phyloP scores from a whole-genome alignment of 2,797 vertebrate genomes.

The Phoebastria nigripes region DNA sequence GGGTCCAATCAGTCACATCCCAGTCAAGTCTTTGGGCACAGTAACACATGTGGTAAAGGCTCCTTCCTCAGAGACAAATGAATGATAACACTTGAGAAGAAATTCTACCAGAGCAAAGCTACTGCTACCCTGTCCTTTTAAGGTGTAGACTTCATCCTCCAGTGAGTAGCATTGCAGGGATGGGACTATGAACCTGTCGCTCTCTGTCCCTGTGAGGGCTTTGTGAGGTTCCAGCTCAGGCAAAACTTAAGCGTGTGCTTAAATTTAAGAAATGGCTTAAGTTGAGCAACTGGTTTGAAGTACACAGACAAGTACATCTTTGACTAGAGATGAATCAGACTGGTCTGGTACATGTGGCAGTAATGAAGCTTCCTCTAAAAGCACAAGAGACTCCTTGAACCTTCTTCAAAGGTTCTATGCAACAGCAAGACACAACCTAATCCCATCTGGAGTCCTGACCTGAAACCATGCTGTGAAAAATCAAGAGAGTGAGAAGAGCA shows the following conservation, averaged over 20 bases:
- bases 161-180: not conserved
- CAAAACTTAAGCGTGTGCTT: not conserved
- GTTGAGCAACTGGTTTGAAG: not conserved
- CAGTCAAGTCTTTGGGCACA: not conserved
- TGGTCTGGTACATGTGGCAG: not conserved
- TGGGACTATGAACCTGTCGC: not conserved
- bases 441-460: not conserved
- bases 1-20: not conserved
- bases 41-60: not conserved
- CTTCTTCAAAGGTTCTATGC: not conserved
- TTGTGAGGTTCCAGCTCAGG: not conserved
- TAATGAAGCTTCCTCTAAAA: not conserved
- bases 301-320: not conserved
- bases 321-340: not conserved
- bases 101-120: not conserved
- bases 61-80: not conserved
- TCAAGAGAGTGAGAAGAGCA: not conserved
- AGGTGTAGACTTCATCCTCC: not conserved
- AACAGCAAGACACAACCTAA: not conserved
- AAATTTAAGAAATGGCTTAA: not conserved
- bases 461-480: not conserved
- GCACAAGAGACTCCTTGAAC: not conserved
- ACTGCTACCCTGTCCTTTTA: not conserved
- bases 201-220: not conserved
- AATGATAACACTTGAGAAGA: not conserved